Conservation (phyloP, 2,113 vertebrate genomes). For the Pogona vitticeps region DNA sequence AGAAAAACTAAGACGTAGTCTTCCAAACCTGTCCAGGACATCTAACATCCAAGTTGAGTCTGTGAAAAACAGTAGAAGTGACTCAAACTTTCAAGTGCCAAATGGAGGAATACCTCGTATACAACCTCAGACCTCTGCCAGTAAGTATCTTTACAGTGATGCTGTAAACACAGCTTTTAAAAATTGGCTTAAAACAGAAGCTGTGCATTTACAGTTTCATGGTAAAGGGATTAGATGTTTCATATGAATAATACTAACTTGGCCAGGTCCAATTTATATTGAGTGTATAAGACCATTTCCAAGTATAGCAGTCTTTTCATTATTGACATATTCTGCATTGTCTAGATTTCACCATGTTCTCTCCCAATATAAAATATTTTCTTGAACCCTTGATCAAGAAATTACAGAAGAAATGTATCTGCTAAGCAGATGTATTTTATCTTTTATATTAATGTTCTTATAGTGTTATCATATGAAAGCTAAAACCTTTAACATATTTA, state of each 20-base stretch:
- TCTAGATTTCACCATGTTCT: neutral
- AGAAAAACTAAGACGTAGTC: slow-evolving; percentile 98
- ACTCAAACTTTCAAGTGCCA: slow-evolving; percentile 97
- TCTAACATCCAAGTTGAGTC: slow-evolving; percentile 85
- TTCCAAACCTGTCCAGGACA: slow-evolving; percentile 94
- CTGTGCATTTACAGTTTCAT: slow-evolving; percentile 31
- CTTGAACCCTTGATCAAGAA: neutral
- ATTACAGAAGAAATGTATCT: neutral
- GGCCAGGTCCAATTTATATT: neutral
- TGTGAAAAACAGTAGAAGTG: slow-evolving; percentile 96
- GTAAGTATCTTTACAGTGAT: slow-evolving; percentile 80
- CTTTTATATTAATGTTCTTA: neutral
- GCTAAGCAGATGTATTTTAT: neutral
- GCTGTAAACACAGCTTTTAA: neutral
- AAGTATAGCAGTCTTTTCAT: neutral
- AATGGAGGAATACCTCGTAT: slow-evolving; percentile 94
- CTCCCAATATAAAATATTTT: neutral
- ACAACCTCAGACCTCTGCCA: slow-evolving; percentile 90
- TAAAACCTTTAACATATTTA: neutral
- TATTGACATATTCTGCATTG: neutral
- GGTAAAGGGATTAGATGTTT: slow-evolving; percentile 30
- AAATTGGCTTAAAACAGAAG: neutral
- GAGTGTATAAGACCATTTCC: neutral
- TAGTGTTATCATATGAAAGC: neutral
- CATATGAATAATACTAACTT: neutral